phyloP scores from a whole-genome alignment of 2,888 invertebrate species.

The Cecidostiba fungosa region DNA sequence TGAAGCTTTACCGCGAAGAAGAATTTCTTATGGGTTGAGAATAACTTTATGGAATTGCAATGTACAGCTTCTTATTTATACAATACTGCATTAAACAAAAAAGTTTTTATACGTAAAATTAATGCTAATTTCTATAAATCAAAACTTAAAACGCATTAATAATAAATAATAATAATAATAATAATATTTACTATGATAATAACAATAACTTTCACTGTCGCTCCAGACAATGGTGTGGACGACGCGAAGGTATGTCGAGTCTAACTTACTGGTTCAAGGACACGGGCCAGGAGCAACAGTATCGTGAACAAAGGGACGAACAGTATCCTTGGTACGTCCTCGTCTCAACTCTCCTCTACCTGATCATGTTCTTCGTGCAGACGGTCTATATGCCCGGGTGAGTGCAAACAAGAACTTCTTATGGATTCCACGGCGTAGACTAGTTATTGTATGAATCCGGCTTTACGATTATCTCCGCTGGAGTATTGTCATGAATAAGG shows the following conservation, averaged over 20 bases:
- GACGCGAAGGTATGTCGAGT: conserved; percentile 89
- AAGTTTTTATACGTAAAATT: neutral
- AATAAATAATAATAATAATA: neutral
- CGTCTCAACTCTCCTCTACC: conserved; percentile 89
- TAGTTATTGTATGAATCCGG: neutral
- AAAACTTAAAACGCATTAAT: too few relatives aligned
- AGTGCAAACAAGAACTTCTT: conserved; percentile 64
- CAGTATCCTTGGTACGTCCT: conserved; percentile 93
- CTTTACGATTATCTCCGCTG: neutral
- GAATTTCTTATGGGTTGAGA: neutral
- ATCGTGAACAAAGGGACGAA: conserved; percentile 89
- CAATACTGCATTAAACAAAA: neutral
- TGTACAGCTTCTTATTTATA: neutral
- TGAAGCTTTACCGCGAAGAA: neutral
- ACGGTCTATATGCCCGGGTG: conserved; percentile 90
- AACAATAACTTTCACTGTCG: conserved; percentile 75
- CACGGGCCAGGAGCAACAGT: conserved; percentile 88
- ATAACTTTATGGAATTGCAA: neutral
- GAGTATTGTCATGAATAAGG: neutral
- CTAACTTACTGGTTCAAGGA: conserved; percentile 92
- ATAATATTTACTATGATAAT: neutral
- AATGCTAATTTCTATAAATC: neutral
- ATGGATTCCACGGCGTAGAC: neutral
- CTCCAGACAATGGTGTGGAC: conserved; percentile 82
- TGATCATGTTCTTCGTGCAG: conserved; percentile 90